phyloP scores from a whole-genome alignment of 1,140 invertebrate genomes.

The Mamestra configurata region DNA sequence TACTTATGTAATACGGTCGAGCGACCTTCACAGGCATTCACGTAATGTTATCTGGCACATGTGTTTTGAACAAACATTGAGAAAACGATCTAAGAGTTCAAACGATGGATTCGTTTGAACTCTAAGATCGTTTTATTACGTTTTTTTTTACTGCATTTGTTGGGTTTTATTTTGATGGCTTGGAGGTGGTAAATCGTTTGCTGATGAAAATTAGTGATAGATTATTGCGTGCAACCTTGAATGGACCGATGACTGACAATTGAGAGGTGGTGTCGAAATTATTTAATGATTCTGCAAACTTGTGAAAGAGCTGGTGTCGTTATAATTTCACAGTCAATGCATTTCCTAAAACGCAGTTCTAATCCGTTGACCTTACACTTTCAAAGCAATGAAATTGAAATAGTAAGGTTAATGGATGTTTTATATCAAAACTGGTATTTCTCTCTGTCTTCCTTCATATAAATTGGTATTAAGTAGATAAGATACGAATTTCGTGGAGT shows the following conservation, averaged over 20 bases:
- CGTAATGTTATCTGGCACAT: conserved; percentile 9
- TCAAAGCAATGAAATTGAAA: neutral
- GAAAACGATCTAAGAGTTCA: conserved; percentile 22
- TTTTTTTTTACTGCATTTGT: neutral
- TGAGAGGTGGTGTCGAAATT: neutral
- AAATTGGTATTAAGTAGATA: neutral
- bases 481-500: neutral
- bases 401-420: neutral
- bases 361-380: neutral
- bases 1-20: conserved; percentile 13
- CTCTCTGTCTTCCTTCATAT: neutral
- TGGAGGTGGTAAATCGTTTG: neutral
- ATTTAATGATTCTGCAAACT: neutral
- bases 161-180: neutral
- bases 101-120: neutral
- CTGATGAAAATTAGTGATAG: neutral
- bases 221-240: neutral
- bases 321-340: neutral
- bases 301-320: neutral
- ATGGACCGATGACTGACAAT: neutral
- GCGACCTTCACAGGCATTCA: neutral
- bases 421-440: neutral
- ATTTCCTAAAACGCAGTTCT: neutral
- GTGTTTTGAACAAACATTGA: conserved; percentile 36
- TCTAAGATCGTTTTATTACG: neutral